Conservation (phyloP, 2,113 vertebrate species). For the Plecturocebus donacophilus region DNA sequence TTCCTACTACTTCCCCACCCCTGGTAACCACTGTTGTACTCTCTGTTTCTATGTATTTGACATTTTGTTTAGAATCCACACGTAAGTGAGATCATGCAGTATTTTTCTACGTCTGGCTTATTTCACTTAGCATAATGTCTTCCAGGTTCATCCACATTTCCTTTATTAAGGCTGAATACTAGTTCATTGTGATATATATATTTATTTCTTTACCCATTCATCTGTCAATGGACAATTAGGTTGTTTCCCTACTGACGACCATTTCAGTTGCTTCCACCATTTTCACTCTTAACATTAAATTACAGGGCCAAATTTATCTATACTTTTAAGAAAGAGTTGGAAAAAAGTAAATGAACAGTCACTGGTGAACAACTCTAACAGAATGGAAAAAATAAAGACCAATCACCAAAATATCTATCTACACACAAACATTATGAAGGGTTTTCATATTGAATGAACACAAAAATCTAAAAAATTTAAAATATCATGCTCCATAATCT, state of each 20-base stretch:
- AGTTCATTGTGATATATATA: not conserved
- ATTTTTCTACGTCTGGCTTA: not conserved
- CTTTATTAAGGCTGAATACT: not conserved
- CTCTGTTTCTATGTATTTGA: not conserved
- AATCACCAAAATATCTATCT: slow-evolving; percentile 8
- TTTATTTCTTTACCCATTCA: not conserved
- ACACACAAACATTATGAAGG: not conserved
- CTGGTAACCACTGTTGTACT: not conserved
- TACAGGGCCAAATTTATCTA: not conserved
- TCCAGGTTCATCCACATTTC: not conserved
- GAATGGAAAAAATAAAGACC: slow-evolving; percentile 20
- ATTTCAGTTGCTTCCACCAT: not conserved
- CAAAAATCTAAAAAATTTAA: slow-evolving; percentile 43
- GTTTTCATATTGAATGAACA: not conserved
- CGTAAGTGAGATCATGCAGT: not conserved
- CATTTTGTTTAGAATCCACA: not conserved
- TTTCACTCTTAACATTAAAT: not conserved
- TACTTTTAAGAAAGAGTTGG: slow-evolving; percentile 14
- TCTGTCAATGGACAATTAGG: not conserved
- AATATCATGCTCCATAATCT: slow-evolving; percentile 23
- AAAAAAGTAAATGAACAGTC: not conserved
- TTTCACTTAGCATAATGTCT: not conserved
- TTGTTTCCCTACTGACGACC: not conserved
- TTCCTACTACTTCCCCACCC: not conserved
- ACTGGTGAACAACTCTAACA: not conserved